phyloP scores from a whole-genome alignment of 2,113 vertebrate species.

The Anhinga anhinga region DNA sequence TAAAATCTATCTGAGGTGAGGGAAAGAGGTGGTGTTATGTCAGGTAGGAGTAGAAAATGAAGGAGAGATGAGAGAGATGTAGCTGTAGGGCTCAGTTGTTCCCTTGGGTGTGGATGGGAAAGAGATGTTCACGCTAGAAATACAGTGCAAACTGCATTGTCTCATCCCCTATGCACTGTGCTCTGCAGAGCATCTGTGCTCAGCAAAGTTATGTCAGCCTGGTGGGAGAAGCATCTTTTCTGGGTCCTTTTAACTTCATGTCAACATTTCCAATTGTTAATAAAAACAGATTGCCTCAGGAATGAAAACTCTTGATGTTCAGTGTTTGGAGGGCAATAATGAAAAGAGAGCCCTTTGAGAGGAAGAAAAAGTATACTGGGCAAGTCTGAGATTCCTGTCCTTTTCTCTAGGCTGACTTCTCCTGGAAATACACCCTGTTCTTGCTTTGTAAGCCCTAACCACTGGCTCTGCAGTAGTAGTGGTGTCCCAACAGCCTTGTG shows the following conservation, averaged over 20 bases:
- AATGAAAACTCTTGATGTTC: background rate
- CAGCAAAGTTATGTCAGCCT: background rate
- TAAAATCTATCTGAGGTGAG: background rate
- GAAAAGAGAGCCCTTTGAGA: background rate
- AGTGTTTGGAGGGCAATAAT: background rate
- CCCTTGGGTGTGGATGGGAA: background rate
- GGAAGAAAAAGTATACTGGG: background rate
- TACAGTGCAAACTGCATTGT: background rate
- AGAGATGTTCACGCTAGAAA: background rate
- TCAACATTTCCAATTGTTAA: conserved; percentile 8
- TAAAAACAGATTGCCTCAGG: background rate
- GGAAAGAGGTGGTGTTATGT: background rate
- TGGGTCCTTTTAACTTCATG: background rate
- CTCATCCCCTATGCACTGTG: background rate
- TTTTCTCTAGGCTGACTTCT: background rate
- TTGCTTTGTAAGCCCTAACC: background rate
- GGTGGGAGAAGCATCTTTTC: background rate
- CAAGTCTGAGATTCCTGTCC: background rate
- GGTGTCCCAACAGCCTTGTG: background rate
- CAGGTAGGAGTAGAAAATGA: conserved; percentile 13
- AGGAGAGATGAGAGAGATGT: background rate
- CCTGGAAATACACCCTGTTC: background rate
- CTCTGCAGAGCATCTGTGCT: background rate
- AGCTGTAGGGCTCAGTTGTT: background rate
- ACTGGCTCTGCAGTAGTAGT: background rate